These are phyloP conservation scores for Trichomalopsis sarcophagae DNA, from an alignment of 1,140 invertebrate genomes.

Conservation along the genomic window DNA sequence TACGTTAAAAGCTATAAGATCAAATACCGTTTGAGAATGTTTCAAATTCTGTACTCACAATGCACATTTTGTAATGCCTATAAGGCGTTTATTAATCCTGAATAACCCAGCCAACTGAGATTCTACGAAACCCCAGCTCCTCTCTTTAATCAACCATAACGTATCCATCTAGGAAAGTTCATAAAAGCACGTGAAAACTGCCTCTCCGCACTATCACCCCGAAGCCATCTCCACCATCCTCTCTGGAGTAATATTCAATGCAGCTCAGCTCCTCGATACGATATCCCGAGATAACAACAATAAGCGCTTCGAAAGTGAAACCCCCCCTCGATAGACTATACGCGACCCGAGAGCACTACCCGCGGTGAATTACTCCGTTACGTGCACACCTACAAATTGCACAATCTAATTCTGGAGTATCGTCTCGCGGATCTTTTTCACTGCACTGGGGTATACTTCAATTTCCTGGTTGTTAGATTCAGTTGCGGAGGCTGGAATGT, in stretches of 20 bases:
- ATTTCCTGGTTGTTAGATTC: constrained; percentile 38
- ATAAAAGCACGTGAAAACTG: neutral
- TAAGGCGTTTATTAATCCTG: no score
- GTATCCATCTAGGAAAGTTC: neutral
- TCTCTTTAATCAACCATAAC: neutral
- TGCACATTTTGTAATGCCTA: no score
- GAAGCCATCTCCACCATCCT: neutral
- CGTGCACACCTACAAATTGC: constrained; percentile 48
- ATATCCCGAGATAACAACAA: constrained; percentile 20
- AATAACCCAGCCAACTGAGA: no score
- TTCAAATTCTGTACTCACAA: no score
- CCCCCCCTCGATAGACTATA: neutral
- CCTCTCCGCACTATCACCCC: neutral
- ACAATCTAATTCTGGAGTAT: constrained; percentile 44
- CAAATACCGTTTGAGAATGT: no score
- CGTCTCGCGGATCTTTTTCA: constrained; percentile 37
- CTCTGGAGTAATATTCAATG: constrained; percentile 15
- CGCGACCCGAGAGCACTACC: neutral
- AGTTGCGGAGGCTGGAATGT: neutral
- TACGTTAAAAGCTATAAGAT: no score
- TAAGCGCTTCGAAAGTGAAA: constrained; percentile 30
- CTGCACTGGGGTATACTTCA: neutral
- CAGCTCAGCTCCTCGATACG: neutral
- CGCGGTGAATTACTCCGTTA: constrained; percentile 37
- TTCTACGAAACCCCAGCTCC: no score